Evolutionary conservation across 2,113 vertebrate genomes (phyloP), one percentile per base, ranked within the genome.

Genomic region (Chascanopsetta lugubris): DNA sequence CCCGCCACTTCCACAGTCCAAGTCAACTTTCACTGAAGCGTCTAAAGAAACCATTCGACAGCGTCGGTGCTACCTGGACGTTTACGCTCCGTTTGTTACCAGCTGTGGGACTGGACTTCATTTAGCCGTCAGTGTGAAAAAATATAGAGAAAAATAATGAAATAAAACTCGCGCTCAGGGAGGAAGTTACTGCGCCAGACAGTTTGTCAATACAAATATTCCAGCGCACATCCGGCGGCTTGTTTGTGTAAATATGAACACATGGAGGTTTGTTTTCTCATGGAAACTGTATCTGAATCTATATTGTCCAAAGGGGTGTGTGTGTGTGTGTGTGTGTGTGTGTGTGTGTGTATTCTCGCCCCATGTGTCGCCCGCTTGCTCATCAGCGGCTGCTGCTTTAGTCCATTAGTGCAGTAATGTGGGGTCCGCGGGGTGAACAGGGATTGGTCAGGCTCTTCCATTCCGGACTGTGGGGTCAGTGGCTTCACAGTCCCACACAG

Each of bases 381-480:
- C 74, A 72, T 76, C 64, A 75, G 78, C 48, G 36, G 27, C 45
- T 27, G 27, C 45, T 27, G 53, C 59, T 57, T 66, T 79, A 69
- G 66, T 81, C 76, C 76, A 84, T 89, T 86, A 83, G 67, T 61
- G 20, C 47, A 61, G 62, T 69, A 64, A 71, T 70, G 36, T 32
- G 34, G 40, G 79, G 73, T 82, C 61, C 42, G 57, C 5, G 2
- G 43, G 62, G 72, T 58, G 69, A 85, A 65, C 47, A n/a, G 34
- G 27, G 43, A 67, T 77, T n/a, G 63, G 61, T 64, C 50, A 38
- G 64, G 43, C 62, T 72, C 61, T 22, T 87, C 69, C 58, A 83
- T 87, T 79, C 77, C 56, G 13, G 45, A 59, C 67, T 36, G 46
- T 18, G 49, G 65, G 80, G 87, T 86, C 77, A 76, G 32, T 17